Evolutionary conservation across 2,797 vertebrate species (phyloP).

Genomic region (Tolypeutes matacus): DNA sequence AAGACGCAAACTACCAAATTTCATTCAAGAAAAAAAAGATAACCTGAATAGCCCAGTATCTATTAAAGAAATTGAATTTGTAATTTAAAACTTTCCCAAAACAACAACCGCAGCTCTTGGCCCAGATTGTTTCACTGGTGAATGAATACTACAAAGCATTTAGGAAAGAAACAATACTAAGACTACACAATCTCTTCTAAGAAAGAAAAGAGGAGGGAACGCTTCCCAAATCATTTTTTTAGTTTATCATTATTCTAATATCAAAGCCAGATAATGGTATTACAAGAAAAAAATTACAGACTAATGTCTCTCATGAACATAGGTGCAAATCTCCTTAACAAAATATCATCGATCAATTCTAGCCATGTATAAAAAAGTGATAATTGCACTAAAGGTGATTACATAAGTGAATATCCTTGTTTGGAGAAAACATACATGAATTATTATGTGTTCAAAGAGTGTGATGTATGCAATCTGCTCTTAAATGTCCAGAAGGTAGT

Average conservation of each 20-base stretch:
- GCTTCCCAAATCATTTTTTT: conserved; percentile 18
- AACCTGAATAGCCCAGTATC: background rate
- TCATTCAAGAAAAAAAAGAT: background rate
- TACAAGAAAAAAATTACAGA: background rate
- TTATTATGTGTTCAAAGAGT: too few relatives aligned
- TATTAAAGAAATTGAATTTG: background rate
- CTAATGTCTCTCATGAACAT: background rate
- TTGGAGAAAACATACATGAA: too few relatives aligned
- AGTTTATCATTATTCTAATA: background rate
- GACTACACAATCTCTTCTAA: background rate
- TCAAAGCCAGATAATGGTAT: background rate
- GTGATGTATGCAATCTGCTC: too few relatives aligned
- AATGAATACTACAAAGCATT: background rate
- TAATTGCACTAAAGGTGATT: background rate
- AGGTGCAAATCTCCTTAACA: background rate
- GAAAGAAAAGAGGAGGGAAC: conserved; percentile 14
- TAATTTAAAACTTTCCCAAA: background rate
- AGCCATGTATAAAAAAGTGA: background rate
- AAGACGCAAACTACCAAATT: conserved; percentile 37
- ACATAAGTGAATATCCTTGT: too few relatives aligned
- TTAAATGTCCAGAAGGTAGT: too few relatives aligned
- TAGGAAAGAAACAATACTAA: background rate
- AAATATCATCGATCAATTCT: background rate
- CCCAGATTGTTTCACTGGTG: background rate
- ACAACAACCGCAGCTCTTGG: background rate